Percentiles rank a stretch among this genome's conserved stretches.
These are phyloP conservation scores for Eupeodes latifasciatus DNA, from an alignment of 2,888 invertebrate species.

Conservation along the genomic window DNA sequence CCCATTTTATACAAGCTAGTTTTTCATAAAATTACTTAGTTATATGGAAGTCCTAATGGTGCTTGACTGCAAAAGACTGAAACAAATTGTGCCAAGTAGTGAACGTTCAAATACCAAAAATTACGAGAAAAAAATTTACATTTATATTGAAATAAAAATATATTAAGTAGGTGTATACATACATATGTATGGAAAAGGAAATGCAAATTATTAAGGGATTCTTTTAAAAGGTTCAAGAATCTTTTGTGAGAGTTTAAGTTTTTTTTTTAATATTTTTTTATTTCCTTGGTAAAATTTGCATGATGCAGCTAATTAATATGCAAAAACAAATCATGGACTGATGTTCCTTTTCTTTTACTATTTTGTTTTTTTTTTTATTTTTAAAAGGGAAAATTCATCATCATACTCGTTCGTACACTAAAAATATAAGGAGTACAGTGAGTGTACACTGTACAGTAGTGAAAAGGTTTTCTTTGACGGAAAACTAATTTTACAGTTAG, in stretches of 20 bases:
- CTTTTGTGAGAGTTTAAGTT: neutral
- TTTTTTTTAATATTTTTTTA: neutral
- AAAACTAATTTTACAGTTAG: constrained; percentile 20
- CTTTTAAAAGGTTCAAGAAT: neutral
- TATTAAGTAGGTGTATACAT: neutral
- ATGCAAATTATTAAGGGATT: constrained; percentile 4
- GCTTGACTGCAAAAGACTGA: too few species aligned
- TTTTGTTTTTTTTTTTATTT: neutral
- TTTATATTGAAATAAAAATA: neutral
- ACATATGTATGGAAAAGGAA: neutral
- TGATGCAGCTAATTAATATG: constrained; percentile 26
- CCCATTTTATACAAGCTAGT: neutral
- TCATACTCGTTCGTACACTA: neutral
- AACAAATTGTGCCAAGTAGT: too few species aligned
- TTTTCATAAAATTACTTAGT: too few species aligned
- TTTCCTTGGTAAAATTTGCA: neutral
- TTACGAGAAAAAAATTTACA: too few species aligned
- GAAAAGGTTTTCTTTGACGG: neutral
- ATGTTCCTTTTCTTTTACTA: neutral
- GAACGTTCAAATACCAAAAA: too few species aligned
- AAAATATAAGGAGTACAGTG: neutral
- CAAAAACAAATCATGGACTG: constrained; percentile 1
- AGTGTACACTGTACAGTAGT: neutral
- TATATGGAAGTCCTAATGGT: too few species aligned
- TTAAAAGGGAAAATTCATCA: neutral